These are phyloP conservation scores for Whitmania pigra DNA, from an alignment of 1,140 invertebrate species.

Conservation along the genomic window DNA sequence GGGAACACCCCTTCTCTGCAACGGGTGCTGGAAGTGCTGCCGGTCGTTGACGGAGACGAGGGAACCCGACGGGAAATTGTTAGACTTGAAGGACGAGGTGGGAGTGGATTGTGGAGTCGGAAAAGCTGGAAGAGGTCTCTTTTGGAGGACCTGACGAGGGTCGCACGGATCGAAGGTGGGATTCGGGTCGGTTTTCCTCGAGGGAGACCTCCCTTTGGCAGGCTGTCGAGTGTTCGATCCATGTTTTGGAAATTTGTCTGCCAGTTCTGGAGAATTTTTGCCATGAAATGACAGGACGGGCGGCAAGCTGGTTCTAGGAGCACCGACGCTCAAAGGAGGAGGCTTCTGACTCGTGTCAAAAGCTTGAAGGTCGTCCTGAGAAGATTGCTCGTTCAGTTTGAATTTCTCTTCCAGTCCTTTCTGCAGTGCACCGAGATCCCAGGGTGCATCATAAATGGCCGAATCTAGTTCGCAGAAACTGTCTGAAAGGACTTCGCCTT, in stretches of 20 bases:
- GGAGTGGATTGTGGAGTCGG: neutral
- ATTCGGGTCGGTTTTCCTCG: neutral
- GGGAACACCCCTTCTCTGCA: neutral
- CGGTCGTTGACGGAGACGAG: neutral
- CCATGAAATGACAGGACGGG: no score
- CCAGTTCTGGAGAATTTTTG: no score
- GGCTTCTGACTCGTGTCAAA: neutral
- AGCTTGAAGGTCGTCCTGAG: neutral
- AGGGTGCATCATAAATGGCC: slow-evolving; percentile 16
- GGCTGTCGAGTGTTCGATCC: neutral
- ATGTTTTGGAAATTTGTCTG: neutral
- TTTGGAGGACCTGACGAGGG: neutral
- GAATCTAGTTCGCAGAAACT: neutral
- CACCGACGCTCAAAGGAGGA: neutral
- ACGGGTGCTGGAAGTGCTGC: neutral
- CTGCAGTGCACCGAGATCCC: slow-evolving; percentile 14
- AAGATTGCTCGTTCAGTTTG: neutral
- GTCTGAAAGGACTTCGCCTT: no score
- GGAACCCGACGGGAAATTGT: neutral
- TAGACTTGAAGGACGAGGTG: neutral
- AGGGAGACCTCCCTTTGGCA: neutral
- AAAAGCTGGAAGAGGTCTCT: neutral
- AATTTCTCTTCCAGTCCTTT: slow-evolving; percentile 17
- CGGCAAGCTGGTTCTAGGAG: neutral
- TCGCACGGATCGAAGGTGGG: neutral